Conservation (phyloP, 2,113 vertebrate genomes). For the Caloenas nicobarica region DNA sequence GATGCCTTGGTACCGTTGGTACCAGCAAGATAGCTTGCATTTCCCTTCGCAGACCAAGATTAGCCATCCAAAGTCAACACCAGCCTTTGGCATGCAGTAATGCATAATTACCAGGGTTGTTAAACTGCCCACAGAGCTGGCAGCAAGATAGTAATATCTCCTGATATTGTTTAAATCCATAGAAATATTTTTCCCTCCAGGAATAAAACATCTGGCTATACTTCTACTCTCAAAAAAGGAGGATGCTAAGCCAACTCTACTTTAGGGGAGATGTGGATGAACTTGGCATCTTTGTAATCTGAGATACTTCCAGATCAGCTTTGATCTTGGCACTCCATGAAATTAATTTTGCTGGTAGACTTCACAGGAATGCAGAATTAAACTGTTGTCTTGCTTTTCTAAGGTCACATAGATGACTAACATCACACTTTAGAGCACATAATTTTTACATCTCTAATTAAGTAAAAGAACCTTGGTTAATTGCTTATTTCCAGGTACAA, state of each 20-base stretch:
- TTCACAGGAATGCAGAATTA: neutral
- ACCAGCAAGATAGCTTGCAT: neutral
- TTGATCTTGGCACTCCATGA: neutral
- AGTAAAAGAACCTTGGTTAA: neutral
- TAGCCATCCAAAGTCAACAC: neutral
- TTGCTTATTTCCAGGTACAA: neutral
- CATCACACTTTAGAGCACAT: neutral
- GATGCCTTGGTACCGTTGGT: neutral
- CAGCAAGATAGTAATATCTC: neutral
- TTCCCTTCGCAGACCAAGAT: neutral
- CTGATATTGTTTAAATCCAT: neutral
- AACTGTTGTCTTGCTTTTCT: neutral
- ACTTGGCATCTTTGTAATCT: neutral
- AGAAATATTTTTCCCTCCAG: neutral
- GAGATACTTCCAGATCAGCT: neutral
- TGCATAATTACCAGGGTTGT: neutral
- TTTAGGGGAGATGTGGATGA: neutral
- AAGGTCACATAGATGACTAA: neutral
- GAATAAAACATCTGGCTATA: neutral
- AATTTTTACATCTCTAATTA: neutral
- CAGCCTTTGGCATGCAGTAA: neutral
- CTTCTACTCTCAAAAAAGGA: neutral
- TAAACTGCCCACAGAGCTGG: neutral
- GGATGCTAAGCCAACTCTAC: neutral
- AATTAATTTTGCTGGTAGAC: neutral